These are phyloP conservation scores for Drosophila falleni DNA, from an alignment of 2,888 invertebrate species.

Conservation along the genomic window DNA sequence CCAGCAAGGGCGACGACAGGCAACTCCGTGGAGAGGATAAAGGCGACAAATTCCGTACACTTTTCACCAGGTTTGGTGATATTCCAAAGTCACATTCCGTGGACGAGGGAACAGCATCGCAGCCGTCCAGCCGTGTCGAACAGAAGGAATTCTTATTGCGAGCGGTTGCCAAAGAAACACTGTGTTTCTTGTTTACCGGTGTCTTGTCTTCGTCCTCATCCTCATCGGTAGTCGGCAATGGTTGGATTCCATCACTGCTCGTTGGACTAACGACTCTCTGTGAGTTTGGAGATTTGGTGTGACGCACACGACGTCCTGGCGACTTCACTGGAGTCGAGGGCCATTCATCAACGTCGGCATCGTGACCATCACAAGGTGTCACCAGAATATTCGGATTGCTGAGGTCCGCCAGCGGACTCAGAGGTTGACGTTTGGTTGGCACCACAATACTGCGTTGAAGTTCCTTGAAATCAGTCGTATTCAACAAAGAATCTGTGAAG, in stretches of 20 bases:
- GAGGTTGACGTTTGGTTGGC: constrained; percentile 65
- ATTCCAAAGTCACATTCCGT: constrained; percentile 63
- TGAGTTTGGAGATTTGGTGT: constrained; percentile 71
- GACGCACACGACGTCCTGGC: constrained; percentile 69
- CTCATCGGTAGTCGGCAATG: constrained; percentile 53
- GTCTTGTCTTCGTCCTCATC: constrained; percentile 57
- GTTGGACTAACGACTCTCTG: constrained; percentile 52
- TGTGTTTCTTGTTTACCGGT: constrained; percentile 64
- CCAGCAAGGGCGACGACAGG: constrained; percentile 74
- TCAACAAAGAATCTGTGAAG: constrained; percentile 82
- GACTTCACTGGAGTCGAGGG: constrained; percentile 76
- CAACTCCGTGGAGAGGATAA: constrained; percentile 76
- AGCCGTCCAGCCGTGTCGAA: constrained; percentile 78
- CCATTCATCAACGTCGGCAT: constrained; percentile 83
- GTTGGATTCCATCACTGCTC: constrained; percentile 58
- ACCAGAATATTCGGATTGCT: constrained; percentile 51
- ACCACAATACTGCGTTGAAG: constrained; percentile 62
- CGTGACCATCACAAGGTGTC: constrained; percentile 54
- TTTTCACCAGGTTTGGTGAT: constrained; percentile 71
- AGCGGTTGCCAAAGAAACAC: neutral
- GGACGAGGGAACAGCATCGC: constrained; percentile 52
- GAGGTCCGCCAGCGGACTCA: constrained; percentile 75
- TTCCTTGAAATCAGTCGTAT: constrained; percentile 76
- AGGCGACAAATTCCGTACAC: constrained; percentile 62
- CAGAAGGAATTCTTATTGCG: constrained; percentile 67